Conservation (phyloP, 1,140 invertebrate species). For the Aleiodes sp. region DNA sequence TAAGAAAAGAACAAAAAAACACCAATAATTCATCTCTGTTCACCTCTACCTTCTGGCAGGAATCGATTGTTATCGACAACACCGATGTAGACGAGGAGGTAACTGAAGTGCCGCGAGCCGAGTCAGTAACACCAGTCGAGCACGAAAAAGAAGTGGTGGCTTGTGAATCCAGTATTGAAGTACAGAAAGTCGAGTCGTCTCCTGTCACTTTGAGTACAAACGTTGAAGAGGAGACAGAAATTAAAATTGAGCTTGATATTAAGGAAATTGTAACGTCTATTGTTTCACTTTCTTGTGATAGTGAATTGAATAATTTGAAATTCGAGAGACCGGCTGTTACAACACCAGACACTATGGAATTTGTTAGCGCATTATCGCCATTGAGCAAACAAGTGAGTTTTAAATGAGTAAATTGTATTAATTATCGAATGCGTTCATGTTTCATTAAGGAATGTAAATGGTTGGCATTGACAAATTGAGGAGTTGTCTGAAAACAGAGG, state of each 20-base stretch:
- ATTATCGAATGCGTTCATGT: neutral
- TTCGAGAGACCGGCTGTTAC: neutral
- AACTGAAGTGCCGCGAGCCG: conserved; percentile 39
- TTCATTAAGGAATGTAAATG: conserved; percentile 14
- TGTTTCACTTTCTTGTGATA: neutral
- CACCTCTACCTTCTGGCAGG: conserved; percentile 41
- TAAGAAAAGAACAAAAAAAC: conserved; percentile 43
- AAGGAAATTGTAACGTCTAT: neutral
- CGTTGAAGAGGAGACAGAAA: neutral
- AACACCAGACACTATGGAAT: conserved; percentile 33
- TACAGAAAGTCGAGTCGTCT: neutral
- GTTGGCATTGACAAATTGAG: conserved; percentile 6
- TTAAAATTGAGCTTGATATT: neutral
- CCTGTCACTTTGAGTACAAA: neutral
- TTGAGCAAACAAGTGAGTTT: conserved; percentile 55
- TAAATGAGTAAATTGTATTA: conserved; percentile 30
- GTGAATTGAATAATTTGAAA: neutral
- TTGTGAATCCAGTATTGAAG: conserved; percentile 4
- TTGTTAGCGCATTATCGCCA: conserved; percentile 51
- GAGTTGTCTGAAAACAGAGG: too few relatives aligned
- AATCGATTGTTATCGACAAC: conserved; percentile 55
- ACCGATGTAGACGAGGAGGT: conserved; percentile 40
- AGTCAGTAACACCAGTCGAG: conserved; percentile 43
- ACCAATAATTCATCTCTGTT: conserved; percentile 28
- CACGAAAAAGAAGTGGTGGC: conserved; percentile 39